Evolutionary conservation across 2,888 invertebrate genomes (phyloP).

Genomic region (Drosophila kambysellisi): DNA sequence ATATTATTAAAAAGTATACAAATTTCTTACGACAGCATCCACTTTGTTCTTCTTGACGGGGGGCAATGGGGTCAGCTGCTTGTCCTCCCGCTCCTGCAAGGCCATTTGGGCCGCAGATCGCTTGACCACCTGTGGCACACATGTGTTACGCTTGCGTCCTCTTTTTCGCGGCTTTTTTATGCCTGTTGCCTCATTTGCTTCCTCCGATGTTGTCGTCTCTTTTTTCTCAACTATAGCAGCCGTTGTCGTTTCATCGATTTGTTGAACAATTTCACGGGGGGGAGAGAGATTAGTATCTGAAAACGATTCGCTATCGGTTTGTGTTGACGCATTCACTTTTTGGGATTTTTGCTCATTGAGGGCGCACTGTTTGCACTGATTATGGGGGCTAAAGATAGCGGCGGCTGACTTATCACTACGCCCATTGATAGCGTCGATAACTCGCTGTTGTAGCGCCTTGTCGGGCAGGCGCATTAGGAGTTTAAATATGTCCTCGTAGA

Average conservation of each 20-base stretch:
- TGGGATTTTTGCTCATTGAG: conserved; percentile 28
- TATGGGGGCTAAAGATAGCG: conserved; percentile 40
- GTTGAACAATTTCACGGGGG: neutral
- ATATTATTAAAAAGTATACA: neutral
- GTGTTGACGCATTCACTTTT: conserved; percentile 56
- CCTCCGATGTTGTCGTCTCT: neutral
- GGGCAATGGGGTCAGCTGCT: conserved; percentile 64
- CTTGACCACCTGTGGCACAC: conserved; percentile 80
- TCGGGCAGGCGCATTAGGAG: conserved; percentile 81
- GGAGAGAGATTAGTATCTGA: conserved; percentile 27
- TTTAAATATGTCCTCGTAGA: conserved; percentile 78
- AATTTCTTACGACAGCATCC: conserved; percentile 19
- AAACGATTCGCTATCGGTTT: conserved; percentile 64
- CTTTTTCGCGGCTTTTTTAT: conserved; percentile 55
- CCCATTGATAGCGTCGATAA: conserved; percentile 82
- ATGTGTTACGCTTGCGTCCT: conserved; percentile 75
- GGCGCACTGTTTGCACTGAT: conserved; percentile 56
- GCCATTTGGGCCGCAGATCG: conserved; percentile 72
- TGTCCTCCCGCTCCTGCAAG: conserved; percentile 68
- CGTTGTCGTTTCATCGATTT: neutral
- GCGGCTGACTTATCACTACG: conserved; percentile 54
- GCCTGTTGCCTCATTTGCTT: neutral
- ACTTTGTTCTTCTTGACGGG: conserved; percentile 36
- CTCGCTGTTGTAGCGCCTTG: conserved; percentile 77
- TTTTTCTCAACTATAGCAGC: neutral